Conservation (phyloP, 2,113 vertebrate genomes). For the Clupea harengus region DNA sequence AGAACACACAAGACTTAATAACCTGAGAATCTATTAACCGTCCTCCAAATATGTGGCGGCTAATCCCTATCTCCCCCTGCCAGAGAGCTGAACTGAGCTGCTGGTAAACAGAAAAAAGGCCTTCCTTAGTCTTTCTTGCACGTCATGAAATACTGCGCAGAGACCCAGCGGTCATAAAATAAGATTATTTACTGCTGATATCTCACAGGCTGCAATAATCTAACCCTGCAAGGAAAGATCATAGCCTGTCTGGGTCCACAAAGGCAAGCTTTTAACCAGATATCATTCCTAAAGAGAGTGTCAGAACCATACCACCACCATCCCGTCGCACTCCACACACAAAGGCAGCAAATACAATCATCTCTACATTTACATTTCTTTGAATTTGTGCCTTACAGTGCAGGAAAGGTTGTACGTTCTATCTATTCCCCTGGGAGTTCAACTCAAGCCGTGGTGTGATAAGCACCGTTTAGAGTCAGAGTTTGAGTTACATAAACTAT, state of each 20-base stretch:
- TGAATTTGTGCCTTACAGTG: background rate
- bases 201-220: background rate
- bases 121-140: background rate
- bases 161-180: background rate
- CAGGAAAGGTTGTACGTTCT: background rate
- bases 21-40: background rate
- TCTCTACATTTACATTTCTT: background rate
- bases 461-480: background rate
- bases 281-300: background rate
- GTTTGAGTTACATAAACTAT: too few relatives aligned
- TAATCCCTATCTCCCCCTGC: background rate
- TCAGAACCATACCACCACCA: background rate
- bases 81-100: background rate
- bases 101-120: background rate
- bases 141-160: background rate
- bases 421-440: background rate
- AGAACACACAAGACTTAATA: background rate
- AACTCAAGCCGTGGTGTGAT: background rate
- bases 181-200: background rate
- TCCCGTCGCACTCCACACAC: background rate
- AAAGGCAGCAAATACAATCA: background rate
- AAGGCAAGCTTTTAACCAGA: background rate
- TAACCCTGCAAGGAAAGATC: background rate
- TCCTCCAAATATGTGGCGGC: background rate
- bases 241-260: background rate